Conservation (phyloP, 1,140 invertebrate species). For the Cardiocondyla obscurior region DNA sequence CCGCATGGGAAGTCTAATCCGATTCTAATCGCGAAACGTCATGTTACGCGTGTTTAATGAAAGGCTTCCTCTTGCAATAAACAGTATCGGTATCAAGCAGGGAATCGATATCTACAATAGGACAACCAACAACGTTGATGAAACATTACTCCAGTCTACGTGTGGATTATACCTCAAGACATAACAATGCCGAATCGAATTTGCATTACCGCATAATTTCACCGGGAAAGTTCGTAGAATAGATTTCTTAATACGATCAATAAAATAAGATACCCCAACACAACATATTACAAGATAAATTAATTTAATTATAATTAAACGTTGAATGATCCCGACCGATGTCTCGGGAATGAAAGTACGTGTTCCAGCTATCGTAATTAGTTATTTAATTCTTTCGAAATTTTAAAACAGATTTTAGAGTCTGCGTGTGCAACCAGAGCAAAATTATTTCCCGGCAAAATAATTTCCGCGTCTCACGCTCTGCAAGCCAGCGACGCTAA, state of each 20-base stretch:
- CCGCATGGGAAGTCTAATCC: neutral
- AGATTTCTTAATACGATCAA: neutral
- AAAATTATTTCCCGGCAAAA: conserved; percentile 43
- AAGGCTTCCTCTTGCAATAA: conserved; percentile 28
- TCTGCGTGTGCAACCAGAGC: conserved; percentile 4
- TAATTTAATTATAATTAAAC: neutral
- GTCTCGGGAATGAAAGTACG: neutral
- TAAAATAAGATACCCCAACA: neutral
- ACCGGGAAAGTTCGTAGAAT: neutral
- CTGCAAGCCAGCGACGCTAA: conserved; percentile 45
- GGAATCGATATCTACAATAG: conserved; percentile 21
- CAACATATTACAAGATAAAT: neutral
- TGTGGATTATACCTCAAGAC: conserved; percentile 9
- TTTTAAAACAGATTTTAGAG: conserved; percentile 20
- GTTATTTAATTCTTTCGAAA: neutral
- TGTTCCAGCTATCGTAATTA: neutral
- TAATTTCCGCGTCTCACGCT: conserved; percentile 49
- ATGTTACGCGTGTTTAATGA: conserved; percentile 21
- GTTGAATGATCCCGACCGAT: neutral
- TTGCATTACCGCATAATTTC: neutral
- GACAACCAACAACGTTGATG: conserved; percentile 11
- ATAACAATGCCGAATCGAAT: neutral
- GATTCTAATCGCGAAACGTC: conserved; percentile 31
- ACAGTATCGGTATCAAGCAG: conserved; percentile 45
- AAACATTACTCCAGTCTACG: conserved; percentile 27